Percentiles rank a stretch among this genome's conserved stretches.
Conservation (phyloP, 2,888 invertebrate species). For the Parasteatoda lunata region DNA sequence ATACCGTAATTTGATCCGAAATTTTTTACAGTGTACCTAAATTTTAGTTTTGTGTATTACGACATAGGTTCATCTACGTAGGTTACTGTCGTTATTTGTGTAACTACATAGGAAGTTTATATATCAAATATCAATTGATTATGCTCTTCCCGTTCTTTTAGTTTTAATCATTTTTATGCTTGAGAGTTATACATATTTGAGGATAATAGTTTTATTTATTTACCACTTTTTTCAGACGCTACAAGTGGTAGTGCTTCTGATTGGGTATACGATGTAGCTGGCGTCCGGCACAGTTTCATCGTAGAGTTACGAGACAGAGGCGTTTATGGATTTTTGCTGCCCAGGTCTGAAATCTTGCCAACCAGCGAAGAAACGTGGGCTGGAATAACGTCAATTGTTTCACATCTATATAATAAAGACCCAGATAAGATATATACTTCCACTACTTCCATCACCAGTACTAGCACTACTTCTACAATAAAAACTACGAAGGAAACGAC, state of each 20-base stretch:
- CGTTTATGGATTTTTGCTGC: conserved; percentile 70
- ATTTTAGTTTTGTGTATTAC: too few species aligned
- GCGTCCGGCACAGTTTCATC: conserved; percentile 70
- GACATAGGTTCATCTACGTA: too few species aligned
- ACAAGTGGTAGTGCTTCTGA: conserved; percentile 70
- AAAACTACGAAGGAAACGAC: neutral
- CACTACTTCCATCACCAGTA: neutral
- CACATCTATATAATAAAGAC: conserved; percentile 39
- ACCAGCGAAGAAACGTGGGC: conserved; percentile 70
- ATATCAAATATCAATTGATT: too few species aligned
- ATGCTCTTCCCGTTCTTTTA: too few species aligned
- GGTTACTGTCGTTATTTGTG: too few species aligned
- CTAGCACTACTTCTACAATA: neutral
- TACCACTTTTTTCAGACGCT: conserved; percentile 60
- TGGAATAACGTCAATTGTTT: conserved; percentile 69
- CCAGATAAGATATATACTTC: neutral
- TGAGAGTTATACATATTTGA: too few species aligned
- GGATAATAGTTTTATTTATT: too few species aligned
- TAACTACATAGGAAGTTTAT: too few species aligned
- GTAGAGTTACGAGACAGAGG: conserved; percentile 71
- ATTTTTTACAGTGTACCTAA: too few species aligned
- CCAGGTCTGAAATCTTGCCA: conserved; percentile 70
- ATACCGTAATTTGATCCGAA: too few species aligned
- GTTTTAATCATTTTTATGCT: too few species aligned
- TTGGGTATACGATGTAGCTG: conserved; percentile 70